Conservation (phyloP, 2,113 vertebrate genomes). For the Tetrax tetrax region DNA sequence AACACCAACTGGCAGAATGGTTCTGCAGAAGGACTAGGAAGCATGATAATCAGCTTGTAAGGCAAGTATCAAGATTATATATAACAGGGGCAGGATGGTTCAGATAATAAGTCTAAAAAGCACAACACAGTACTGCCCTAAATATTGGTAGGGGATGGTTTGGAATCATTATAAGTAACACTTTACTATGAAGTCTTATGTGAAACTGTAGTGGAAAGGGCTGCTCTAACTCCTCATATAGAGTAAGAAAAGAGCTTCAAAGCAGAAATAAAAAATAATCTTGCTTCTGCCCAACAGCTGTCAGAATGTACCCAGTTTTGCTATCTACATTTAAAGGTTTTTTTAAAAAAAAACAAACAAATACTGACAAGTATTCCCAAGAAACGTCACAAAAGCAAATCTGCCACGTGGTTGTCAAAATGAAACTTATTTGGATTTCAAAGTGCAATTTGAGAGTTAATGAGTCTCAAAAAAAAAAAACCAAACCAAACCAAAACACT, state of each 20-base stretch:
- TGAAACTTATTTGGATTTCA: not conserved
- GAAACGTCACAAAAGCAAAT: not conserved
- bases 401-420: not conserved
- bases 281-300: not conserved
- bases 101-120: not conserved
- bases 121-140: not conserved
- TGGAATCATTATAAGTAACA: not conserved
- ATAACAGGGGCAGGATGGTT: not conserved
- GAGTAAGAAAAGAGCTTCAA: not conserved
- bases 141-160: not conserved
- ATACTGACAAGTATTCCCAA: not conserved
- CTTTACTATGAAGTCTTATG: not conserved
- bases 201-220: not conserved
- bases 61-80: not conserved
- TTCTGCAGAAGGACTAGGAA: not conserved
- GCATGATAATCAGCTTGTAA: not conserved
- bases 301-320: not conserved
- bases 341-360: not conserved
- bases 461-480: not conserved
- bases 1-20: not conserved
- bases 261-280: not conserved
- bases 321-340: not conserved
- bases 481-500: not conserved
- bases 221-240: not conserved
- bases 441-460: not conserved